Evolutionary conservation across 2,888 invertebrate genomes (phyloP).

Genomic region (Ormia ochracea): DNA sequence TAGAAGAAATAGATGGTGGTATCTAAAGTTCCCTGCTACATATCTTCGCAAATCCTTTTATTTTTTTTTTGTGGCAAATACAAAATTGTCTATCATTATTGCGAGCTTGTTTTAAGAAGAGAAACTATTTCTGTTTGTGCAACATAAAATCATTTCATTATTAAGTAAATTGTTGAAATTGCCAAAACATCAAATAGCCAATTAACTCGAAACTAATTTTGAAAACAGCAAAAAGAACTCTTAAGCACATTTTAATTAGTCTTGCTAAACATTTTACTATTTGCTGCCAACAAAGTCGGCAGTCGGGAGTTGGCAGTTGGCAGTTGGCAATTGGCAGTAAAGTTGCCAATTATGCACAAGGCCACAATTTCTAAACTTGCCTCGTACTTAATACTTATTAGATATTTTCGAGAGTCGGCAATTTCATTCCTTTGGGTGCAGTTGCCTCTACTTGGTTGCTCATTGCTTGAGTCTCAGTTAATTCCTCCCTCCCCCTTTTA

Average conservation of each 20-base stretch:
- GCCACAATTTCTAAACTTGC: not conserved
- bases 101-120: no score
- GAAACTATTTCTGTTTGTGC: no score
- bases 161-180: not conserved
- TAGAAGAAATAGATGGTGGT: no score
- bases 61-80: no score
- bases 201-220: not conserved
- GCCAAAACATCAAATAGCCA: not conserved
- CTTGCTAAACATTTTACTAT: not conserved
- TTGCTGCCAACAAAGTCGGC: not conserved
- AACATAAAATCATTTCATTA: not conserved
- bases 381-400: not conserved
- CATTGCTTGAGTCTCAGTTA: slow-evolving; percentile 1
- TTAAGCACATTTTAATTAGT: not conserved
- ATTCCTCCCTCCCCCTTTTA: not conserved
- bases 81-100: no score
- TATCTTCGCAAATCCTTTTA: no score
- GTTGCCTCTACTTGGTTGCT: not conserved
- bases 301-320: no score
- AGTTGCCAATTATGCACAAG: no score
- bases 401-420: slow-evolving; percentile 7
- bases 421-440: slow-evolving; percentile 26
- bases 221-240: not conserved
- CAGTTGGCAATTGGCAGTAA: no score
- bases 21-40: no score